Base-by-base conservation (phyloP, 2,888 invertebrate species). In the Drosophila pullipes region DNA sequence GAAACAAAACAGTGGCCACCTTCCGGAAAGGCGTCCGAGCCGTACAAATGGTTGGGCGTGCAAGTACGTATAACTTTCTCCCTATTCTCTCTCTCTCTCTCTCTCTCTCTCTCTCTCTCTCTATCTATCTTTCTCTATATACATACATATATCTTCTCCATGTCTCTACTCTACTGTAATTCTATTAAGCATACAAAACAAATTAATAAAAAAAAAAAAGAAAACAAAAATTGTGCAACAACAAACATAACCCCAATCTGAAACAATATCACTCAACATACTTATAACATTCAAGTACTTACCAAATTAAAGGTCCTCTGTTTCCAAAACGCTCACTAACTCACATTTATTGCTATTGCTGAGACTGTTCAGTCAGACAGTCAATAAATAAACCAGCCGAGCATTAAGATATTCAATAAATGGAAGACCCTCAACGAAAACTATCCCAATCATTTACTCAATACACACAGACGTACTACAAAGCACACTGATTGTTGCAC, bases 21-120 rank as follows among this genome's bases (percentile, higher is more conserved):
- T 99, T 99, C 97, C 98, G 99, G 97, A 99, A 99, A 95, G 99
- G 99, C 96, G 99, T 99, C 94, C 97, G 99, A 95, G 99, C 99
- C 95, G 98, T 99, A 95, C 98, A 98, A 96, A 97, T 98, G 96
- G 97, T 98, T 95, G 98, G 98, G 95, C 96, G 98, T 96, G 97
- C 98, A 98, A 98, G 98, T 98, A 98, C 96, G 98, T 98, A 97
- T 93, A 91, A 91, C 89, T 69, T 58, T 82, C 89, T 81, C 81
- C 85, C 81, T 87, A 74, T 69, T 68, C 68, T 66, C 55, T 63
- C 71, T 79, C 65, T 75, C 82, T 77, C 69, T 79, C 78, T 78
- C 70, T 85, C 60, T 83, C 60, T 81, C 72, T 80, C 22, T 22
- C 22, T 22, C 22, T 22, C 68, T 69, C 28, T 68, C 58, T 76